Percentiles rank a stretch among this genome's conserved stretches.
Conservation (phyloP, 1,140 invertebrate genomes). For the Gryon sp. region DNA sequence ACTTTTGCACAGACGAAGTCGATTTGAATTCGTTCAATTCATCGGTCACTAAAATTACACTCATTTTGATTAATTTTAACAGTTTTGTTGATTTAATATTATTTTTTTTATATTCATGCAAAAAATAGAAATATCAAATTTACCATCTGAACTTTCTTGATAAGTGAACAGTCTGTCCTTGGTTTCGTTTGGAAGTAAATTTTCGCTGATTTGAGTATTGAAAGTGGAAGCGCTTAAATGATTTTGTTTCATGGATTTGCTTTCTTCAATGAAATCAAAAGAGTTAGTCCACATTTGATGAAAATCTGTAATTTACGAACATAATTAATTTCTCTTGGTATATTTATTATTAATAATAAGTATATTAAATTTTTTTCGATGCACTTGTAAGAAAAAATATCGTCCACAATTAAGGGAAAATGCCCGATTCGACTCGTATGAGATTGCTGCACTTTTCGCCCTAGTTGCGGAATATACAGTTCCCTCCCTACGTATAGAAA, state of each 20-base stretch:
- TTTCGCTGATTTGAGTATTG: background rate
- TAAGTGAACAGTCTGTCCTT: constrained; percentile 15
- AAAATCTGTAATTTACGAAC: constrained; percentile 1
- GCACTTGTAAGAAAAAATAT: too few relatives aligned
- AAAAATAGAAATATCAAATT: background rate
- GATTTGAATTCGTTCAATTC: constrained; percentile 1
- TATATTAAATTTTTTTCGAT: too few relatives aligned
- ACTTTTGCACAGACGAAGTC: background rate
- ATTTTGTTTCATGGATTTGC: background rate
- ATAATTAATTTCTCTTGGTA: background rate
- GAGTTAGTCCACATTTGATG: constrained; percentile 3
- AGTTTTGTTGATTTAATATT: background rate
- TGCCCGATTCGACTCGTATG: too few relatives aligned
- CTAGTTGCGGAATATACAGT: too few relatives aligned
- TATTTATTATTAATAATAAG: background rate
- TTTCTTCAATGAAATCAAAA: background rate
- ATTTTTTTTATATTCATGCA: background rate
- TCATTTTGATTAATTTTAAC: background rate
- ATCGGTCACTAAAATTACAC: constrained; percentile 11
- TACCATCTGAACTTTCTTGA: constrained; percentile 11
- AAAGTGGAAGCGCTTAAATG: background rate
- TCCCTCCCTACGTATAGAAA: too few relatives aligned
- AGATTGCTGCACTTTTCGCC: too few relatives aligned
- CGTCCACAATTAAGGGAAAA: too few relatives aligned
- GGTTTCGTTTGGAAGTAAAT: background rate